Conservation (phyloP, 2,797 vertebrate genomes). For the Borostomias antarcticus region DNA sequence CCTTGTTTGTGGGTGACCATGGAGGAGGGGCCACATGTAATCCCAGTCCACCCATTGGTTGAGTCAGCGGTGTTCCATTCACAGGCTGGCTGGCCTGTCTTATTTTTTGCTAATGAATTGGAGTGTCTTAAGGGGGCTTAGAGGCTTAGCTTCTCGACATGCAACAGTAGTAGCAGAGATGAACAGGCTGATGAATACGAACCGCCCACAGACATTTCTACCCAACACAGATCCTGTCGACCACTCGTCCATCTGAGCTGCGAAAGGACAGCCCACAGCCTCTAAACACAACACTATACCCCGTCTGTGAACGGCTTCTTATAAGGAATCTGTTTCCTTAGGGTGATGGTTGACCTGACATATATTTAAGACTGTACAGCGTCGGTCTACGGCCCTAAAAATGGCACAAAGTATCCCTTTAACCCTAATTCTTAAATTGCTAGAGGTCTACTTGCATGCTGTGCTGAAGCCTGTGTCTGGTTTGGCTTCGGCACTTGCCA, state of each 20-base stretch:
- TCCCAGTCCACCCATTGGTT: conserved; percentile 8
- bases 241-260: not conserved
- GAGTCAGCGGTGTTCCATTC: too few species aligned
- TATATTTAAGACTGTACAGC: not conserved
- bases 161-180: conserved; percentile 19
- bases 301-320: too few species aligned
- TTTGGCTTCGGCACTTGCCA: not conserved
- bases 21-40: not conserved
- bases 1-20: not conserved
- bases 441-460: not conserved
- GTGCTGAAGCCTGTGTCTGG: not conserved
- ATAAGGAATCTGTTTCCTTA: not conserved
- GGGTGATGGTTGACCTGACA: not conserved
- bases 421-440: not conserved
- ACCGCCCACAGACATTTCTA: not conserved
- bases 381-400: not conserved
- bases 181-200: conserved; percentile 7
- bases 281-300: not conserved
- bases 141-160: conserved; percentile 45
- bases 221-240: too few species aligned
- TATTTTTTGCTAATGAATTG: conserved; percentile 47
- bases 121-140: conserved; percentile 56
- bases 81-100: conserved; percentile 20
- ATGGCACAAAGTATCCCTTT: not conserved
- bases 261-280: not conserved